Conservation (phyloP, 1,140 invertebrate genomes). For the Scaptomyza pallida region DNA sequence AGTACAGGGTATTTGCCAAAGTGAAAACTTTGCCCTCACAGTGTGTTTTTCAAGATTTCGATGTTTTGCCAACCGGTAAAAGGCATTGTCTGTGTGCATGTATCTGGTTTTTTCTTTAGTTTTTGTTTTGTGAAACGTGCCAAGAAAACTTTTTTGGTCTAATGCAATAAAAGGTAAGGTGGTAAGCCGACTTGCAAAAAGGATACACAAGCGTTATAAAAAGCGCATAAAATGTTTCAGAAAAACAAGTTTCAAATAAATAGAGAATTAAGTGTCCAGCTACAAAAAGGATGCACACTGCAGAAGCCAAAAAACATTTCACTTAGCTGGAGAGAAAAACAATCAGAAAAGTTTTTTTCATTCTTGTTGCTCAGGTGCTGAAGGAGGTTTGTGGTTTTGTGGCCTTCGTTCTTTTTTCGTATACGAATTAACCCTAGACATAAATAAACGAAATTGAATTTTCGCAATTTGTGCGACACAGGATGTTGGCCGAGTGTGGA, state of each 20-base stretch:
- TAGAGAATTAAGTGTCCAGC: slow-evolving; percentile 31
- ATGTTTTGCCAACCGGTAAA: background rate
- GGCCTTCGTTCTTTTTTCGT: slow-evolving; percentile 63
- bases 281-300: slow-evolving; percentile 11
- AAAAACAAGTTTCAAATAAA: slow-evolving; percentile 36
- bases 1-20: background rate
- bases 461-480: slow-evolving; percentile 37
- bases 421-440: slow-evolving; percentile 69
- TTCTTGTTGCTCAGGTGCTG: slow-evolving; percentile 42
- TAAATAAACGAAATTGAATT: slow-evolving; percentile 78
- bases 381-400: slow-evolving; percentile 43
- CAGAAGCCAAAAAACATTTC: background rate
- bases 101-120: slow-evolving; percentile 15
- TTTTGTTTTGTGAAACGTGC: slow-evolving; percentile 54
- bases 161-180: slow-evolving; percentile 63
- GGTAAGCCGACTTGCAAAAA: slow-evolving; percentile 72
- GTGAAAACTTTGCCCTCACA: background rate
- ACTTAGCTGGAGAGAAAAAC: slow-evolving; percentile 47
- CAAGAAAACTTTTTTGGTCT: slow-evolving; percentile 48
- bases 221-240: slow-evolving; percentile 71
- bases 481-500: background rate
- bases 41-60: background rate
- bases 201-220: slow-evolving; percentile 68
- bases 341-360: slow-evolving; percentile 68
- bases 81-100: background rate